Percentiles rank a stretch among this genome's conserved stretches.
phyloP scores from a whole-genome alignment of 2,888 invertebrate genomes.

The Ophraella communa region DNA sequence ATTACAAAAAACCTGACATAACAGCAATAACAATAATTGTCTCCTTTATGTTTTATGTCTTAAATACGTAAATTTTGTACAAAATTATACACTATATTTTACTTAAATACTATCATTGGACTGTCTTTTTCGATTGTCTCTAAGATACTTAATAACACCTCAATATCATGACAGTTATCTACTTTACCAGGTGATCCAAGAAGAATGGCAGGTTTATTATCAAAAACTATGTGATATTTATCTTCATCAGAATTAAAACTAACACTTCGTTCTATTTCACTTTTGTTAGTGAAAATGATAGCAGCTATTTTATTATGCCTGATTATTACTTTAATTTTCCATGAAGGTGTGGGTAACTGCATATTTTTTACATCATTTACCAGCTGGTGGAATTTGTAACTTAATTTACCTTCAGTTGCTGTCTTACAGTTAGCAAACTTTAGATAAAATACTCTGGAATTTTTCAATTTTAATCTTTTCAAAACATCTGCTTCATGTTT shows the following conservation, averaged over 20 bases:
- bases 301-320: conserved; percentile 46
- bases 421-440: conserved; percentile 30
- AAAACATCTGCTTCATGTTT: conserved; percentile 12
- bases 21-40: too few species aligned
- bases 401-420: conserved; percentile 36
- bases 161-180: conserved; percentile 43
- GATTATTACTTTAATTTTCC: conserved; percentile 50
- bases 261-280: conserved; percentile 42
- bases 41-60: too few species aligned
- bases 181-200: conserved; percentile 44
- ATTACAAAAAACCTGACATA: too few species aligned
- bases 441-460: conserved; percentile 36
- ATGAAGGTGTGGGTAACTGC: conserved; percentile 45
- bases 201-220: conserved; percentile 43
- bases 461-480: conserved; percentile 14
- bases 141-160: conserved; percentile 47
- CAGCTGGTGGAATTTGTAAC: conserved; percentile 45
- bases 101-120: conserved; percentile 45
- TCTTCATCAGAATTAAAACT: conserved; percentile 43
- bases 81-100: neutral
- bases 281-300: conserved; percentile 47
- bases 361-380: conserved; percentile 48
- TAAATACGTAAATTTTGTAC: too few species aligned
- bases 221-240: conserved; percentile 42
- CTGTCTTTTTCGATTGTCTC: conserved; percentile 43